Conservation (phyloP, 2,888 invertebrate species). For the Blera fallax region DNA sequence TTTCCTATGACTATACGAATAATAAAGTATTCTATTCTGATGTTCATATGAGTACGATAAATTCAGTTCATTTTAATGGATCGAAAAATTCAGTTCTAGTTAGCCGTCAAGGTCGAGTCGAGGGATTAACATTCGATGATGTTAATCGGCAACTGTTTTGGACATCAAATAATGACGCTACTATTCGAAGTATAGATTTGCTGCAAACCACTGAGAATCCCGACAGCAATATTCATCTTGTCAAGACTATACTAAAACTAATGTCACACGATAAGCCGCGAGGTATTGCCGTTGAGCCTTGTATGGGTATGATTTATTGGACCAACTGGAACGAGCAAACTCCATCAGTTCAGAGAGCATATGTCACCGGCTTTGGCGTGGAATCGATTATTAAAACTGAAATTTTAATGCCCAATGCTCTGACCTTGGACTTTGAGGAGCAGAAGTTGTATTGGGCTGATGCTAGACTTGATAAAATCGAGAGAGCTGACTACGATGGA, state of each 20-base stretch:
- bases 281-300: constrained; percentile 92
- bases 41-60: constrained; percentile 92
- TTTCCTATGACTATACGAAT: constrained; percentile 89
- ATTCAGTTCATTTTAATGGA: constrained; percentile 91
- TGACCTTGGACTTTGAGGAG: constrained; percentile 89
- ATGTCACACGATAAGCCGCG: constrained; percentile 89
- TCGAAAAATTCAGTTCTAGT: constrained; percentile 87
- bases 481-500: constrained; percentile 91
- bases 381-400: constrained; percentile 89
- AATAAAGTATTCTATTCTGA: constrained; percentile 92
- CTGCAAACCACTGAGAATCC: constrained; percentile 74
- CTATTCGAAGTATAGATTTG: constrained; percentile 83
- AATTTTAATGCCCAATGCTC: constrained; percentile 93
- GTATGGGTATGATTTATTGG: constrained; percentile 89
- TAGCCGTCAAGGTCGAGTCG: constrained; percentile 91
- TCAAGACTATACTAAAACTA: constrained; percentile 85
- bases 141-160: constrained; percentile 89
- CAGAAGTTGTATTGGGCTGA: constrained; percentile 93
- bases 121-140: constrained; percentile 91
- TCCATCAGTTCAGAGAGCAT: constrained; percentile 91
- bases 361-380: constrained; percentile 85
- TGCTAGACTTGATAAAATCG: constrained; percentile 92
- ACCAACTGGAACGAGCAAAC: constrained; percentile 93
- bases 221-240: constrained; percentile 82
- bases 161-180: constrained; percentile 92